A percentile compares a stretch with the other conserved stretches of the same genome.
phyloP scores from a whole-genome alignment of 2,797 vertebrate genomes.

The Tragopan temminckii region DNA sequence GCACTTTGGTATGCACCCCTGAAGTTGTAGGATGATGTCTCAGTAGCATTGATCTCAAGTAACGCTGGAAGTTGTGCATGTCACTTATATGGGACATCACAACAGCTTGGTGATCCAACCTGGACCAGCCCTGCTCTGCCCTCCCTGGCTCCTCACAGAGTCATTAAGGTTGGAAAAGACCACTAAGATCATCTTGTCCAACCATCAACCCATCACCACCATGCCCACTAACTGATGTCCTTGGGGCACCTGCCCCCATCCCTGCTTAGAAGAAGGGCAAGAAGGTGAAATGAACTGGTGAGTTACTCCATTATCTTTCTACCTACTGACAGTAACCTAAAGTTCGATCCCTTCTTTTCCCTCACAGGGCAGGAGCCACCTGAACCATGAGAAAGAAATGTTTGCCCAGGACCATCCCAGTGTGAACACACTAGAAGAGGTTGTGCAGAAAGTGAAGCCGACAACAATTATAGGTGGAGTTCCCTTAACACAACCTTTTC shows the following conservation, averaged over 20 bases:
- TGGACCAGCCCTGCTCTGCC: neutral
- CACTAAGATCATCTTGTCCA: no score
- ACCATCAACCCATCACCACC: no score
- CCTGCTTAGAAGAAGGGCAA: neutral
- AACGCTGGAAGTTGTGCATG: neutral
- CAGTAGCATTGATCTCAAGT: neutral
- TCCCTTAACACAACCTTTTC: neutral
- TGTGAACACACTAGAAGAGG: conserved; percentile 92
- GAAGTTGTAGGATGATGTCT: neutral
- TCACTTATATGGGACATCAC: neutral
- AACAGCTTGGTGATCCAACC: neutral
- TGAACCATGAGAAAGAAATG: conserved; percentile 94
- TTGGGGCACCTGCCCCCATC: neutral
- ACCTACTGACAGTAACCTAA: neutral
- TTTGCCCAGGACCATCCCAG: conserved; percentile 94
- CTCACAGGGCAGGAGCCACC: conserved; percentile 86
- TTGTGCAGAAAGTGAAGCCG: conserved; percentile 92
- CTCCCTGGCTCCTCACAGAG: neutral
- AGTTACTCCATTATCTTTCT: neutral
- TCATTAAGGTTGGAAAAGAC: no score
- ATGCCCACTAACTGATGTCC: no score
- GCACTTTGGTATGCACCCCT: accelerated
- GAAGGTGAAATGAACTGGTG: neutral
- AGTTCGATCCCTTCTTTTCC: neutral
- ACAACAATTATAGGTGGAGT: conserved; percentile 92